Evolutionary conservation across 1,140 invertebrate species (phyloP).

Genomic region (Leptopilina clavipes): DNA sequence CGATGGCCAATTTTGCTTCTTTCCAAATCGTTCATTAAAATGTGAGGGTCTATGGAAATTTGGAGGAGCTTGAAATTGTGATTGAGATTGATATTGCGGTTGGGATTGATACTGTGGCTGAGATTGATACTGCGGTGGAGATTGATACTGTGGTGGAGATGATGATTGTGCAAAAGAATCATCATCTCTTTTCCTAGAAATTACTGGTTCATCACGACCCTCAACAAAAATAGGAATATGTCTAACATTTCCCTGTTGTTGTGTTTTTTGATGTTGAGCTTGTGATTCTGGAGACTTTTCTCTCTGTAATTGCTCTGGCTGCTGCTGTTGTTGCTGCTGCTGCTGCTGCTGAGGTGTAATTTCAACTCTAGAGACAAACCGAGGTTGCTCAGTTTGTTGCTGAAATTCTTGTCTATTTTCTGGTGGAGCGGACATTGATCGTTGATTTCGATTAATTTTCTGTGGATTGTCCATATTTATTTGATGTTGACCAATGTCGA

Average conservation of each 20-base stretch:
- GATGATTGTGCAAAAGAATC: conserved; percentile 64
- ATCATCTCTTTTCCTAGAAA: conserved; percentile 76
- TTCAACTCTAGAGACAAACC: conserved; percentile 77
- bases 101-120: conserved; percentile 52
- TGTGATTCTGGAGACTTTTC: conserved; percentile 58
- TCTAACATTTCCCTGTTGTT: conserved; percentile 77
- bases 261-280: conserved; percentile 52
- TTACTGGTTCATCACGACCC: conserved; percentile 84
- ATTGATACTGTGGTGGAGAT: conserved; percentile 69
- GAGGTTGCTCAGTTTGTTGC: conserved; percentile 45
- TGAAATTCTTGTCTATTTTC: conserved; percentile 64
- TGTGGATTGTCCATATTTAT: conserved; percentile 77
- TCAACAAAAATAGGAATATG: conserved; percentile 93
- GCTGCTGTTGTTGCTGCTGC: conserved; percentile 53
- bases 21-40: conserved; percentile 42
- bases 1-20: conserved; percentile 48
- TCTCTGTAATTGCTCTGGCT: conserved; percentile 51
- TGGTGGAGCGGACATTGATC: conserved; percentile 83
- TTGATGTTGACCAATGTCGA: conserved; percentile 81
- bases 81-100: conserved; percentile 51
- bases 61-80: conserved; percentile 41
- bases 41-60: conserved; percentile 43
- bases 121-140: conserved; percentile 57
- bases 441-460: conserved; percentile 76
- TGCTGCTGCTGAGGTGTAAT: conserved; percentile 71